Percentiles rank a stretch among this genome's conserved stretches.
Evolutionary conservation across 2,797 vertebrate genomes (phyloP).

Genomic region (Anomalospiza imberbis): DNA sequence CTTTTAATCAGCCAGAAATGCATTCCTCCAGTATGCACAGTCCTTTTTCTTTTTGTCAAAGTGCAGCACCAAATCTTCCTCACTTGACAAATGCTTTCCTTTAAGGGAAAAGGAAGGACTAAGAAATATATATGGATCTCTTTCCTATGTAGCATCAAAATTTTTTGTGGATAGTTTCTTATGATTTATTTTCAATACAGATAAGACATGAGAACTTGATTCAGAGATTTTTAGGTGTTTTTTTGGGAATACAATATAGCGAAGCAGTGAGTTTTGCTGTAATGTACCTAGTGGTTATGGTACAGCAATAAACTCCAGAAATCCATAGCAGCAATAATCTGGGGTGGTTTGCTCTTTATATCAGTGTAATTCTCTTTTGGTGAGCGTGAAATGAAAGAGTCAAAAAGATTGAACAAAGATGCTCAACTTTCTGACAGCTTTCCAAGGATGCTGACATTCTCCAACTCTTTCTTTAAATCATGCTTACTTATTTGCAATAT

Average conservation of each 20-base stretch:
- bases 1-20: background rate
- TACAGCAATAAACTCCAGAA: background rate
- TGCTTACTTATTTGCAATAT: background rate
- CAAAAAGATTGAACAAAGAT: background rate
- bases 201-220: background rate
- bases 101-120: background rate
- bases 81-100: background rate
- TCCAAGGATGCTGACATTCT: background rate
- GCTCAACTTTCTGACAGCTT: background rate
- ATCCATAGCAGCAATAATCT: background rate
- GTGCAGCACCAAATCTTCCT: background rate
- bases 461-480: background rate
- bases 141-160: background rate
- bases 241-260: background rate
- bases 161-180: background rate
- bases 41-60: background rate
- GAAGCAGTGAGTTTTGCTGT: background rate
- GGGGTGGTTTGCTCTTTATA: background rate
- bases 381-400: background rate
- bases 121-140: background rate
- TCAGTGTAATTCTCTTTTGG: background rate
- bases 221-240: background rate
- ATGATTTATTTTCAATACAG: background rate
- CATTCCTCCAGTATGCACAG: background rate
- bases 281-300: background rate